phyloP scores from a whole-genome alignment of 2,797 vertebrate species.

The Schizothorax lantsangensis region DNA sequence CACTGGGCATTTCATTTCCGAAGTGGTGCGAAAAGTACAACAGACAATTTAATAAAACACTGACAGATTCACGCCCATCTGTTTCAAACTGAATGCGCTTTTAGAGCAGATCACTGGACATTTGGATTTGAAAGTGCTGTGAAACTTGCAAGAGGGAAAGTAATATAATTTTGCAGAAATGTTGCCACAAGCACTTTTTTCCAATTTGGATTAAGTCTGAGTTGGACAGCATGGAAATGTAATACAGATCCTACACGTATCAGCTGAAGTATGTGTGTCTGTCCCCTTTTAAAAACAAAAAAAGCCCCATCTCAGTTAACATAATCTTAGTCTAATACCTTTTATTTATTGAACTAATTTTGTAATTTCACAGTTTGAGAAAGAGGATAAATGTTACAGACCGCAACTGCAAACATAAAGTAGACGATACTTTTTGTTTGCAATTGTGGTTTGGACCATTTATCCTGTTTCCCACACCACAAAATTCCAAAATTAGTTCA shows the following conservation, averaged over 20 bases:
- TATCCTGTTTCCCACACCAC: conserved; percentile 8
- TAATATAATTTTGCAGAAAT: neutral
- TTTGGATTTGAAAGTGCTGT: neutral
- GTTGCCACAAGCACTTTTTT: neutral
- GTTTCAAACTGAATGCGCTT: neutral
- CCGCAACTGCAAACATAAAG: neutral
- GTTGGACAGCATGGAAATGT: neutral
- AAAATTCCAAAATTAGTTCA: conserved; percentile 65
- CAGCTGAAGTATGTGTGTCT: neutral
- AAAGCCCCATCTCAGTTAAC: too few relatives aligned
- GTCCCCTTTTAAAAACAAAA: neutral
- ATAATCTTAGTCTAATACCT: neutral
- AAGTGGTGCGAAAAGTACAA: neutral
- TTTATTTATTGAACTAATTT: conserved; percentile 65
- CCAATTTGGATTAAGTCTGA: neutral
- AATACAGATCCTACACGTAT: neutral
- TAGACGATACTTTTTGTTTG: conserved; percentile 10
- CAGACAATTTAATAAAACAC: neutral
- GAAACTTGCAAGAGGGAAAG: neutral
- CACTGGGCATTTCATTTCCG: neutral
- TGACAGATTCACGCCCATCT: neutral
- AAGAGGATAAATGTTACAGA: neutral
- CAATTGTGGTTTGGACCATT: conserved; percentile 1
- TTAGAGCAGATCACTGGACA: neutral
- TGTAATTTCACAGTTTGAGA: conserved; percentile 56